phyloP scores from a whole-genome alignment of 2,888 invertebrate species.

The Dermolepida albohirtum region DNA sequence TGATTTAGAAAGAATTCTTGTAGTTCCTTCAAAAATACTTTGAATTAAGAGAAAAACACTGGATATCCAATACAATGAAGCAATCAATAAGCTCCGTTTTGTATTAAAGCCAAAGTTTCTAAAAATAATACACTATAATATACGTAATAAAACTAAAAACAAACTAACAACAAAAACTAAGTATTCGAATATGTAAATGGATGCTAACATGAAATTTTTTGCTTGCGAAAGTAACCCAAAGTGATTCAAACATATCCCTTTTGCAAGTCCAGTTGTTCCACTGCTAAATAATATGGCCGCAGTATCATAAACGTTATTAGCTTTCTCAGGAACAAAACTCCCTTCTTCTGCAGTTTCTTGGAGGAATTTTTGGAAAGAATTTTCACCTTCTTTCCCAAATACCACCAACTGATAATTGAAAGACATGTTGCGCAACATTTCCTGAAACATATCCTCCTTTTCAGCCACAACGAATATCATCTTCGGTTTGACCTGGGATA shows the following conservation, averaged over 20 bases:
- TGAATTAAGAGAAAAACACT: conserved; percentile 49
- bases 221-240: conserved; percentile 41
- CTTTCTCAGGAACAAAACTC: conserved; percentile 44
- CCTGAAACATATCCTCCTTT: conserved; percentile 38
- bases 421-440: conserved; percentile 8
- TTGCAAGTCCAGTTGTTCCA: conserved; percentile 53
- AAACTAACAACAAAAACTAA: conserved; percentile 26
- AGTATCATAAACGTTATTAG: conserved; percentile 44
- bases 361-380: conserved; percentile 40
- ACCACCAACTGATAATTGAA: conserved; percentile 42
- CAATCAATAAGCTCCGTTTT: conserved; percentile 45
- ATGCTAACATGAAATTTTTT: conserved; percentile 2
- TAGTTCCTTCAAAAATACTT: conserved; percentile 50
- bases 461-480: conserved; percentile 45
- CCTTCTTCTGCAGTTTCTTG: conserved; percentile 42
- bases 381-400: conserved; percentile 38
- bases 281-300: conserved; percentile 52
- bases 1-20: conserved; percentile 52
- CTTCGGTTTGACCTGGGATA: conserved; percentile 50
- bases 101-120: conserved; percentile 45
- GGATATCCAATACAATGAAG: conserved; percentile 60
- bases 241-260: conserved; percentile 52
- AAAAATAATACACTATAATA: conserved; percentile 31
- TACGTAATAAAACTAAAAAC: neutral
- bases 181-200: neutral